Evolutionary conservation across 2,888 invertebrate genomes (phyloP).

Genomic region (Scotopteryx bipunctaria): DNA sequence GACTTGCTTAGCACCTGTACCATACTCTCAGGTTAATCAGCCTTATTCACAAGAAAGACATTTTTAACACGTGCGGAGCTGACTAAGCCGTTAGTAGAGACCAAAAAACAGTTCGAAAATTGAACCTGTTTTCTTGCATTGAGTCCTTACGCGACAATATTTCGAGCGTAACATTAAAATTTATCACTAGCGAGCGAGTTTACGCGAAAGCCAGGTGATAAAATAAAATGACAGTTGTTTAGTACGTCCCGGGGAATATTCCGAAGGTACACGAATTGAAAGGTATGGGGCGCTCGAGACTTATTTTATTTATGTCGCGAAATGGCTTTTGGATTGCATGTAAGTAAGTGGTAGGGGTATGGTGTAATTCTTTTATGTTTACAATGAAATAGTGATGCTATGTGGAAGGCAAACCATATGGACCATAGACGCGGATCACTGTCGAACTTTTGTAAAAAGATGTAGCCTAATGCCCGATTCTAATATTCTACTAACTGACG

Average conservation of each 20-base stretch:
- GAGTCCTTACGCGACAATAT: conserved; percentile 66
- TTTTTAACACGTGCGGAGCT: too few relatives aligned
- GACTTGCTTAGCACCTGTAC: too few relatives aligned
- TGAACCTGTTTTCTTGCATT: conserved; percentile 30
- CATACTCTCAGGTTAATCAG: too few relatives aligned
- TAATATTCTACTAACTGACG: too few relatives aligned
- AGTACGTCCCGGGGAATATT: conserved; percentile 77
- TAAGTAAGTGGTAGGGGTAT: conserved; percentile 58
- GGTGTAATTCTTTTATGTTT: conserved; percentile 34
- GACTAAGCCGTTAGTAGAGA: background rate
- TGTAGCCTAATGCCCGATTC: too few relatives aligned
- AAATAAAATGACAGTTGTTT: conserved; percentile 84
- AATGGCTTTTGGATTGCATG: conserved; percentile 77
- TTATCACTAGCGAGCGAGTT: conserved; percentile 76
- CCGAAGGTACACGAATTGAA: conserved; percentile 72
- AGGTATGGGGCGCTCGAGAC: conserved; percentile 78
- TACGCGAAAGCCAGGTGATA: conserved; percentile 79
- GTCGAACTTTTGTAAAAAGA: too few relatives aligned
- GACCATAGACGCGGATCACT: too few relatives aligned
- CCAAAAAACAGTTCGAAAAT: conserved; percentile 8
- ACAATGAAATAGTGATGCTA: background rate
- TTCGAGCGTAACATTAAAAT: conserved; percentile 77
- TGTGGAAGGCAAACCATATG: too few relatives aligned
- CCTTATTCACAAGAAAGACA: too few relatives aligned
- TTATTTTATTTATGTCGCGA: conserved; percentile 77